Evolutionary conservation across 2,797 vertebrate genomes (phyloP).

Genomic region (Loris lydekkerianus): DNA sequence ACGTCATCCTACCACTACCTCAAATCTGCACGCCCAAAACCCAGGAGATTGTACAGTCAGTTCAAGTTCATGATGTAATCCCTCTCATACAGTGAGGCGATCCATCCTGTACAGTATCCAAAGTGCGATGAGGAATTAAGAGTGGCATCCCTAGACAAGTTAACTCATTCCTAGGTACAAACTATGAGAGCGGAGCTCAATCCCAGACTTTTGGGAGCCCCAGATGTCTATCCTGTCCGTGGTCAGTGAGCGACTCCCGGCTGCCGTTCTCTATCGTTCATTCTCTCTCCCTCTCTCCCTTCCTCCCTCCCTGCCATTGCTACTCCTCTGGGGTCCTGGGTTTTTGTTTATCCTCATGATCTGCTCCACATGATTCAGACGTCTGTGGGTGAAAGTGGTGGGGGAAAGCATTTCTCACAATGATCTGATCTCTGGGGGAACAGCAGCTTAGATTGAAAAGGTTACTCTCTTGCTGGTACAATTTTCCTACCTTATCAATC

Average conservation of each 20-base stretch:
- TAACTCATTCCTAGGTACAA: background rate
- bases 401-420: background rate
- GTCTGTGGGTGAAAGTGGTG: background rate
- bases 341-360: background rate
- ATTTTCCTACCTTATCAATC: background rate
- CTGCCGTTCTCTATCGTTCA: background rate
- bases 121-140: background rate
- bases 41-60: background rate
- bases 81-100: background rate
- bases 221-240: background rate
- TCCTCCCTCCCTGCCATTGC: background rate
- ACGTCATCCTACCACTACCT: background rate
- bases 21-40: background rate
- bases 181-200: background rate
- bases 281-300: background rate
- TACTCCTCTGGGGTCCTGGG: background rate
- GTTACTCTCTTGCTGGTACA: background rate
- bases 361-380: background rate
- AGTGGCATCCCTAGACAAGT: background rate
- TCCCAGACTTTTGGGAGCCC: background rate
- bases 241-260: background rate
- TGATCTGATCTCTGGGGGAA: background rate
- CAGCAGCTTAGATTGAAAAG: background rate
- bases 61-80: background rate
- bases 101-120: background rate